A percentile compares a stretch with the other conserved stretches of the same genome.
Evolutionary conservation across 35 echinoderm and acorn worm genomes (phyloP).

Genomic region (Ptychodera flava): DNA sequence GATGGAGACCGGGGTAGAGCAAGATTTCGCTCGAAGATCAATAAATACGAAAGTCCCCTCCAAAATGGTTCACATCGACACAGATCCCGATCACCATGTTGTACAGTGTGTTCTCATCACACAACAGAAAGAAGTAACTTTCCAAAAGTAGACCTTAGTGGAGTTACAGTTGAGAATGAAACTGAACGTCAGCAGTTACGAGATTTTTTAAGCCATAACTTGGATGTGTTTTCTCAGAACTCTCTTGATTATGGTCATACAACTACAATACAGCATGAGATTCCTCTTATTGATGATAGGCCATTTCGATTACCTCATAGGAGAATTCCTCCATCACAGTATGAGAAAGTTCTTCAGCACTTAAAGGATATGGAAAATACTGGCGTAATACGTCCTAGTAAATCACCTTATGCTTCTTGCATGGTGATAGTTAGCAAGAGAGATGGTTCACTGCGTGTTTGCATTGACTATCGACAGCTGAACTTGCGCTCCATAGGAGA

Average conservation of each 20-base stretch:
- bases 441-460: not conserved
- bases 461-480: constrained; percentile 4
- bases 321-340: not conserved
- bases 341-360: not conserved
- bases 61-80: not conserved
- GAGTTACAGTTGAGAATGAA: not conserved
- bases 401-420: not conserved
- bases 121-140: too few relatives aligned
- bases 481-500: not conserved
- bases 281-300: constrained; percentile 14
- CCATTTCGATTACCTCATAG: constrained; percentile 19
- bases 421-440: constrained; percentile 2
- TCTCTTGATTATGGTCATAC: constrained; percentile 21
- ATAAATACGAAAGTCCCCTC: not conserved
- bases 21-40: too few relatives aligned
- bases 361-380: not conserved
- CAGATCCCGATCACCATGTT: not conserved
- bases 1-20: too few relatives aligned
- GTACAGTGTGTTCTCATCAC: not conserved
- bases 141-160: not conserved
- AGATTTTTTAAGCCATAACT: not conserved
- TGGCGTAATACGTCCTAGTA: not conserved
- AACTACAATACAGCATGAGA: constrained; percentile 7
- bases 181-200: not conserved
- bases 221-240: constrained; percentile 19